Evolutionary conservation across 2,113 vertebrate genomes (phyloP).

Genomic region (Empidonax traillii): DNA sequence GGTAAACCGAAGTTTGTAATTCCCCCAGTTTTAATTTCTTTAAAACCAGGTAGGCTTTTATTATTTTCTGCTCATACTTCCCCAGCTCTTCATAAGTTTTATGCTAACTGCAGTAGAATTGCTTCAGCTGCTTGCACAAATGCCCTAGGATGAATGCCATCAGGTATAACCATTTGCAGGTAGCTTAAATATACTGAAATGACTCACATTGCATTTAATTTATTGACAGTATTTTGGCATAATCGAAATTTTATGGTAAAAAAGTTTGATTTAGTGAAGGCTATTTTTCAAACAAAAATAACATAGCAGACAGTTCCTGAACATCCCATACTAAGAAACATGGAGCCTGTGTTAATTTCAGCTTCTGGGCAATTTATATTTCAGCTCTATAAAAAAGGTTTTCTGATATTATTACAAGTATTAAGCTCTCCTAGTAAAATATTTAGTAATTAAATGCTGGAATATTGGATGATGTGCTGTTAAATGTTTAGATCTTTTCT

Average conservation of each 20-base stretch:
- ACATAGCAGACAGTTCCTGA: background rate
- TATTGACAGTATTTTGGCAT: background rate
- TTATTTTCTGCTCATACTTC: background rate
- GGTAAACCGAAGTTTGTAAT: background rate
- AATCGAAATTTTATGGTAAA: background rate
- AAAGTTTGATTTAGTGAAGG: background rate
- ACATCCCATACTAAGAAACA: background rate
- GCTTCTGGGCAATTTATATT: background rate
- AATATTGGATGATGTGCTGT: fast-evolving
- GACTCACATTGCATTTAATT: background rate
- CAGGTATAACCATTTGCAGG: background rate
- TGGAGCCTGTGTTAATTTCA: background rate
- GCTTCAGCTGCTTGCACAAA: background rate
- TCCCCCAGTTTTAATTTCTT: background rate
- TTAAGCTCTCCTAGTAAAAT: background rate
- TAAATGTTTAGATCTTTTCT: background rate
- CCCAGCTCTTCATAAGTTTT: background rate
- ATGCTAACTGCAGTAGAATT: background rate
- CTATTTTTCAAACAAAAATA: background rate
- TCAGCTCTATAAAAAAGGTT: background rate
- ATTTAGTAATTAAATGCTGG: background rate
- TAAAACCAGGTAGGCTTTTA: background rate
- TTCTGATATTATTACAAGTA: background rate
- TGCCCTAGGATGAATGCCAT: background rate
- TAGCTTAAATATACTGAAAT: background rate